Base-by-base conservation (phyloP, 2,113 vertebrate genomes). In the Raphicerus campestris region DNA sequence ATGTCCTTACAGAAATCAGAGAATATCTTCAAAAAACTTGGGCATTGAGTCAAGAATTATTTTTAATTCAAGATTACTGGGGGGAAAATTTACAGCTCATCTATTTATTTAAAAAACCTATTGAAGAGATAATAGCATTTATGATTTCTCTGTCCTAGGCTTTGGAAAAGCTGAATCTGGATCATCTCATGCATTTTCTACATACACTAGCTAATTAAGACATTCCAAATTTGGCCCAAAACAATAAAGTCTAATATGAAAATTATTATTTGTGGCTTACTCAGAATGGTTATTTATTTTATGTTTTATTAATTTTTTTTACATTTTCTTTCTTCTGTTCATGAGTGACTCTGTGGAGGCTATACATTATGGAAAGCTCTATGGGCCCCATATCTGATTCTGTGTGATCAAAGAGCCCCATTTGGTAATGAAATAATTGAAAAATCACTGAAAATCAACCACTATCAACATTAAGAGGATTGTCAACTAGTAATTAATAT, bases 1-100 rank as follows among this genome's bases (percentile, higher is more conserved):
- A 63, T 77, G 26, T 93, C 22, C 28, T 87, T 75, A 35, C 5
- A 95, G 39, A 93, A 96, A 95, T 87, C 49, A 95, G 10, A 96
- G 1, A 63, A 32, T 81, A 9, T 75, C 4, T 85, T 92, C 22
- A 93, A 94, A 94, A 39, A 91, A 45, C 10, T 55, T 78, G 42
- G 51, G 9, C 39, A 63, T 55, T 77, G 45, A 94, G 39, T 56
- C 30, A 92, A 86, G 5, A 87, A 30, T 87, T 6, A 63, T 83
- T 95, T 97, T 96, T 73, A 93, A 19, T 85, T 80, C 10, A 81
- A 53, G 5, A 83, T 86, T 75, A 94, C 60, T 63, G 5, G 14
- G 70, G 8, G 35, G 42, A 47, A 86, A 91, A 49, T 87, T 51
- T 32, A 49, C 2, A 81, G 61, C 1, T 30, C 35, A 51, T 28